Conservation (phyloP, 2,113 vertebrate genomes). For the Mirza zaza region DNA sequence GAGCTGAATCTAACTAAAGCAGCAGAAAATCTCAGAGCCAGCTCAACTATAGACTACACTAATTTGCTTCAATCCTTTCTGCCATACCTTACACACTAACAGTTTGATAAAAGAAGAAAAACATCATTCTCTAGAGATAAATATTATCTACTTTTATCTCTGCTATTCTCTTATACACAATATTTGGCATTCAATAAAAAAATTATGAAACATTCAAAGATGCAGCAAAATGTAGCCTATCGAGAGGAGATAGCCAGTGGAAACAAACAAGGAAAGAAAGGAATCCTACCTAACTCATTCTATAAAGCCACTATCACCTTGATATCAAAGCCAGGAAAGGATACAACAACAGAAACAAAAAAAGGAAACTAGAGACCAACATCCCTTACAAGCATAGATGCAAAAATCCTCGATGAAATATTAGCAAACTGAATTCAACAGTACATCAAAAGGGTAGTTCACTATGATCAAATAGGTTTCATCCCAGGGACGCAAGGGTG, state of each 20-base stretch:
- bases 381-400: no score
- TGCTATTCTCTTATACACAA: neutral
- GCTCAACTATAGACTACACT: neutral
- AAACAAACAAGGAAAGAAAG: neutral
- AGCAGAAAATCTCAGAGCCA: neutral
- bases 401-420: no score
- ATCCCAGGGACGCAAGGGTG: no score
- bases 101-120: neutral
- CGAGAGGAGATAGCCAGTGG: neutral
- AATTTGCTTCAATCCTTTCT: neutral
- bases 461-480: no score
- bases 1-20: neutral
- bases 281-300: no score
- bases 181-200: neutral
- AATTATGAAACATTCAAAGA: neutral
- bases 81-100: no score
- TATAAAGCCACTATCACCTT: no score
- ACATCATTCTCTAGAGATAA: neutral
- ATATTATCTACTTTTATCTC: neutral
- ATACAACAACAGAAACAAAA: no score
- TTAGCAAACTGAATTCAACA: no score
- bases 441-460: no score
- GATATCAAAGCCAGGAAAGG: no score
- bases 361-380: no score
- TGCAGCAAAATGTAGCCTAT: neutral